phyloP scores from a whole-genome alignment of 64 coral and sea anemone genomes.

The Dendrophyllia cribrosa region DNA sequence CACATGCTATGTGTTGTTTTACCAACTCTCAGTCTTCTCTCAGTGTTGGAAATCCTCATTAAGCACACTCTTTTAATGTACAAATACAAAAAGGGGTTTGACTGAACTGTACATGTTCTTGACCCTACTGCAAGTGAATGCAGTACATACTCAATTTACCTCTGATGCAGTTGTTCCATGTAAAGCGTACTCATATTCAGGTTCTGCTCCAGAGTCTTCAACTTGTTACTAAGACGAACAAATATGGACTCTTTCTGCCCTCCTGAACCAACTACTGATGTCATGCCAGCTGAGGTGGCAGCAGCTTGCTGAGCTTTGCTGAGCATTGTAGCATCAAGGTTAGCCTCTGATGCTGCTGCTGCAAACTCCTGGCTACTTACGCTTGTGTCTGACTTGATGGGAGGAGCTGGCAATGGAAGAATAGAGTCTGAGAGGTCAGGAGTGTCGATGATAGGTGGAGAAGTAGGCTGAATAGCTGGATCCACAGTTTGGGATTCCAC shows the following conservation, averaged over 20 bases:
- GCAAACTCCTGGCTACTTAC: constrained; percentile 4
- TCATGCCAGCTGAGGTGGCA: constrained; percentile 48
- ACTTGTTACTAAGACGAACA: constrained; percentile 94
- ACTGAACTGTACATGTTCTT: no score
- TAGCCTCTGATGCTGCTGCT: background rate
- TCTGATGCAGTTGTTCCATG: constrained; percentile 98
- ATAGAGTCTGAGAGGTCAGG: constrained; percentile 22
- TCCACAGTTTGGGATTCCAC: constrained; percentile 25
- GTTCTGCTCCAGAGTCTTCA: constrained; percentile 96
- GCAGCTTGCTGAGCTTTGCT: constrained; percentile 56
- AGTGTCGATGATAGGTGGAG: constrained; percentile 14
- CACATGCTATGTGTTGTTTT: no score
- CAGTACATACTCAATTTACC: constrained; percentile 30
- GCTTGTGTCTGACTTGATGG: constrained; percentile 7
- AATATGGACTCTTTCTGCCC: constrained; percentile 98
- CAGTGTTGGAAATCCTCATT: no score
- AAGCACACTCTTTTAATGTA: no score
- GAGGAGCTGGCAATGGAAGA: constrained; percentile 38
- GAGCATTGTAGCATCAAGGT: constrained; percentile 14
- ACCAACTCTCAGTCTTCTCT: no score
- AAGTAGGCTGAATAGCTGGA: constrained; percentile 34
- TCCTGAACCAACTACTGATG: constrained; percentile 52
- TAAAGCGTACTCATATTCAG: constrained; percentile 91
- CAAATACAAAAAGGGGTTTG: no score
- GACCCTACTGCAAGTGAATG: no score